These are phyloP conservation scores for Carapus acus DNA, from an alignment of 2,797 vertebrate species.

Conservation along the genomic window DNA sequence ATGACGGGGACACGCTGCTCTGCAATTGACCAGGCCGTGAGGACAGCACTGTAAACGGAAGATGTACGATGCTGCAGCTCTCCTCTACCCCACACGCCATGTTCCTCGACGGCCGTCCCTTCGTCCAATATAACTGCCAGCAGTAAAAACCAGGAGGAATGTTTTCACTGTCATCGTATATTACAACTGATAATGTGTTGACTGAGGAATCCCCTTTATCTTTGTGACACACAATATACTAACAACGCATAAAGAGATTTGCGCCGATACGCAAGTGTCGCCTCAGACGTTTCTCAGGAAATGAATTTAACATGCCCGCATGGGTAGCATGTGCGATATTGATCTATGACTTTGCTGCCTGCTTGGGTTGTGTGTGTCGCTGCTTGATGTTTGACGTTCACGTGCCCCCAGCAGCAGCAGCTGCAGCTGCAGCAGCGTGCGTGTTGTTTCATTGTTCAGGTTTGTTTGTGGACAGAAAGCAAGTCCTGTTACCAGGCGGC, in stretches of 20 bases:
- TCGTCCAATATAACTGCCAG: background rate
- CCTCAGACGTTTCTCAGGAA: background rate
- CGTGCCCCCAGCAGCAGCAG: background rate
- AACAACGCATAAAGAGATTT: too few relatives aligned
- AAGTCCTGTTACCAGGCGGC: slow-evolving; percentile 7
- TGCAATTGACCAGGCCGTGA: too few relatives aligned
- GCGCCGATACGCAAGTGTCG: too few relatives aligned
- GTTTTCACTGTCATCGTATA: background rate
- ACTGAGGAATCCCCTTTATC: too few relatives aligned
- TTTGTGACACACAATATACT: too few relatives aligned
- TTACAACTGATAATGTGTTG: background rate
- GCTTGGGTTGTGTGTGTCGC: background rate
- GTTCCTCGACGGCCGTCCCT: background rate
- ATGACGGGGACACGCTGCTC: too few relatives aligned
- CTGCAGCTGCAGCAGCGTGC: too few relatives aligned
- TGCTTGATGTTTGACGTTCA: background rate
- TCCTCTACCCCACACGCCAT: too few relatives aligned
- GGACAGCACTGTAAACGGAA: background rate
- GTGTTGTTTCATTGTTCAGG: background rate
- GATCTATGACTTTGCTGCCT: background rate
- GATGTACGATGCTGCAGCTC: background rate
- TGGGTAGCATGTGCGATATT: background rate
- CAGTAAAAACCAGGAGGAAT: background rate
- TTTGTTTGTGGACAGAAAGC: slow-evolving; percentile 17
- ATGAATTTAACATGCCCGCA: slow-evolving; percentile 12